phyloP scores from a whole-genome alignment of 2,888 invertebrate genomes.

The Subacronicta megacephala region DNA sequence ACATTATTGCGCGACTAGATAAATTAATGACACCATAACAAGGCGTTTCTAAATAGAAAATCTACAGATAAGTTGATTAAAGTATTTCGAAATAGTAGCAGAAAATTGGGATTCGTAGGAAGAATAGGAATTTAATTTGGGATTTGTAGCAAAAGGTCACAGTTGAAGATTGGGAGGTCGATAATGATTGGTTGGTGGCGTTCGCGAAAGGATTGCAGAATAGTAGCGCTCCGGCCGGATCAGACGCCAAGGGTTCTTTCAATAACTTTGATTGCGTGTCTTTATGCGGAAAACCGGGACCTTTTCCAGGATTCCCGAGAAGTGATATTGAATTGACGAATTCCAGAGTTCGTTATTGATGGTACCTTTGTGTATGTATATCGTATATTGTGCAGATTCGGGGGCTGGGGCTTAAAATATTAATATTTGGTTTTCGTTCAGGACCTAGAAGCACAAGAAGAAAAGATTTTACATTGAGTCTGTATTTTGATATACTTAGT shows the following conservation, averaged over 20 bases:
- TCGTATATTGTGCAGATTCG: too few species aligned
- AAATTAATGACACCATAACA: conserved; percentile 34
- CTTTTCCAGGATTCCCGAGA: conserved; percentile 56
- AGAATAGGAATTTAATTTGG: conserved; percentile 65
- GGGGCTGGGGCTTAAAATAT: too few species aligned
- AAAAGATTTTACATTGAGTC: too few species aligned
- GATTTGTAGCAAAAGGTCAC: conserved; percentile 74
- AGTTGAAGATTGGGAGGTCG: conserved; percentile 78
- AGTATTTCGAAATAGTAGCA: conserved; percentile 45
- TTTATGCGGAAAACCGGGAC: conserved; percentile 59
- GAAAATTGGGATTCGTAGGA: conserved; percentile 54
- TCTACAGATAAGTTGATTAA: conserved; percentile 45
- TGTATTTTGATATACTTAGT: too few species aligned
- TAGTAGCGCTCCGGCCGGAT: conserved; percentile 50
- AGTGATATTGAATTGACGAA: conserved; percentile 62
- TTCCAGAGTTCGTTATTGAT: conserved; percentile 38
- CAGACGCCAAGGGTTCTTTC: conserved; percentile 48
- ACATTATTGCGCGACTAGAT: conserved; percentile 23
- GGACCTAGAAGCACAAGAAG: too few species aligned
- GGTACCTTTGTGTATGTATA: conserved; percentile 1
- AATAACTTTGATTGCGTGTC: conserved; percentile 70
- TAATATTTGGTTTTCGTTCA: too few species aligned
- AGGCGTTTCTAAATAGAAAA: conserved; percentile 35
- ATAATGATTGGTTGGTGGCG: conserved; percentile 67
- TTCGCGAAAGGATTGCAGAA: conserved; percentile 60